phyloP scores from a whole-genome alignment of 2,113 vertebrate genomes.

The Nycticryphes semicollaris region DNA sequence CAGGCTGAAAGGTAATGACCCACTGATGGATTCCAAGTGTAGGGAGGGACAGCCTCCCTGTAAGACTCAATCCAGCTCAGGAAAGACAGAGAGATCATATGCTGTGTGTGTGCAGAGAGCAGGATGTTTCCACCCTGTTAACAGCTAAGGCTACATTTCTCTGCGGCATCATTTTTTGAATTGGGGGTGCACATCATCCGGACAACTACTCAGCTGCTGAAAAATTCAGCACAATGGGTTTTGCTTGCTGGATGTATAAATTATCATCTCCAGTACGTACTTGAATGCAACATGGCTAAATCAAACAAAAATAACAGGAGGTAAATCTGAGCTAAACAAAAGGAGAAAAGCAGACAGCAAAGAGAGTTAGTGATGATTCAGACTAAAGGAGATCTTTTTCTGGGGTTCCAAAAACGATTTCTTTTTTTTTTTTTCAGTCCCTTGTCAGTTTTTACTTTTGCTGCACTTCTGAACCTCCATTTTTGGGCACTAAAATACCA shows the following conservation, averaged over 20 bases:
- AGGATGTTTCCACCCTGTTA: constrained; percentile 31
- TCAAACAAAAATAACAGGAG: background rate
- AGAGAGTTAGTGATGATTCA: background rate
- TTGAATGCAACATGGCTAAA: background rate
- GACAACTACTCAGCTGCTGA: background rate
- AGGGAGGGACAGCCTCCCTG: background rate
- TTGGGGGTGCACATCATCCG: background rate
- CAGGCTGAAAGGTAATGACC: background rate
- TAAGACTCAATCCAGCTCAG: background rate
- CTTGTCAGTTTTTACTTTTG: background rate
- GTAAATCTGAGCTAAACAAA: background rate
- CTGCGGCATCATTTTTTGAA: background rate
- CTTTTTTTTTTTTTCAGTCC: background rate
- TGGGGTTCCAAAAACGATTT: background rate
- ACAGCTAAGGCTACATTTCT: background rate
- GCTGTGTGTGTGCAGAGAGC: background rate
- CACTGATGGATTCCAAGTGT: background rate
- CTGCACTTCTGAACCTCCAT: background rate
- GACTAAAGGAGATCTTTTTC: background rate
- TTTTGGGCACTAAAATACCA: background rate
- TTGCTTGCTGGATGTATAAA: background rate
- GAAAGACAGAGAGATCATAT: constrained; percentile 8
- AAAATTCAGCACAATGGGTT: background rate
- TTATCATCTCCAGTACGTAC: background rate
- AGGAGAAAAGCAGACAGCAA: background rate